These are phyloP conservation scores for Cerastis leucographa DNA, from an alignment of 2,888 invertebrate species.

Conservation along the genomic window DNA sequence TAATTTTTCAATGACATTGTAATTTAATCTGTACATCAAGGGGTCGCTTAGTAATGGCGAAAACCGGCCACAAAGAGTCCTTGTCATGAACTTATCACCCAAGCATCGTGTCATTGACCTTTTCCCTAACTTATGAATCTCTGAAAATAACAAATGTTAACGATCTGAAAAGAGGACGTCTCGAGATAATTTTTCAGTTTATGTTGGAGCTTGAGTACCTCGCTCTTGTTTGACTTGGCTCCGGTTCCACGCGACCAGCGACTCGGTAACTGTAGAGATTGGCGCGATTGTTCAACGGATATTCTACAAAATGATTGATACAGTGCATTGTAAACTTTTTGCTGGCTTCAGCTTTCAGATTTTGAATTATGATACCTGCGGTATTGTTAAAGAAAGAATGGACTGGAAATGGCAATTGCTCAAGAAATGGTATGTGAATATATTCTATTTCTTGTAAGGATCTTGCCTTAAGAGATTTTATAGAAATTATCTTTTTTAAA, in stretches of 20 bases:
- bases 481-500: not conserved
- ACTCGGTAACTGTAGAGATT: constrained; percentile 9
- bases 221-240: constrained; percentile 57
- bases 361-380: constrained; percentile 1
- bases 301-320: constrained; percentile 57
- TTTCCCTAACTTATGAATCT: constrained; percentile 4
- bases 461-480: not conserved
- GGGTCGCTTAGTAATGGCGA: not conserved
- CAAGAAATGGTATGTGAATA: no score
- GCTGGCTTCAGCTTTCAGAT: constrained; percentile 4
- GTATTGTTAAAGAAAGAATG: not conserved
- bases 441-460: not conserved
- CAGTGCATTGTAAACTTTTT: constrained; percentile 16
- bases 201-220: constrained; percentile 36
- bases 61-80: not conserved
- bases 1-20: not conserved
- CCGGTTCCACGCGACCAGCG: constrained; percentile 22
- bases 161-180: constrained; percentile 16
- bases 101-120: not conserved
- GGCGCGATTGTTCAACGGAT: constrained; percentile 34
- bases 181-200: constrained; percentile 55
- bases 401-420: not conserved
- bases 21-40: not conserved
- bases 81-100: not conserved
- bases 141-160: constrained; percentile 49